Base-by-base conservation (phyloP, 2,888 invertebrate genomes). In the Aethes cnicana region DNA sequence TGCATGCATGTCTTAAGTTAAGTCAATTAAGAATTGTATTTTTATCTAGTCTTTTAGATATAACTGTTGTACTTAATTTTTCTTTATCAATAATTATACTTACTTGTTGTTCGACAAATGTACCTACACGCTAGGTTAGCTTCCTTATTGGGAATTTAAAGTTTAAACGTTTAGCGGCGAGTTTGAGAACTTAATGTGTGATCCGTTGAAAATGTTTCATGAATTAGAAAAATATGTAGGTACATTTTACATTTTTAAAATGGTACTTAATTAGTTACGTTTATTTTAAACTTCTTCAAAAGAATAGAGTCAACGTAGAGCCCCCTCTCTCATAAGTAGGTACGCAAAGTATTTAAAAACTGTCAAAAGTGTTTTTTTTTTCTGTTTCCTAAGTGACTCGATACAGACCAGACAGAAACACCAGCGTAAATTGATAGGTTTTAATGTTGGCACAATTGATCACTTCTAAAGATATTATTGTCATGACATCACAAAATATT, bases 11-110 rank as follows among this genome's bases (percentile, higher is more conserved):
- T 84, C 79, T 76, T 82, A 37, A 28, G 35, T 35, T 50, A 66
- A 75, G 83, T 86, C 84, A 84, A 84, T 85, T 84, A 79, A 64
- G 67, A 70, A 63, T 66, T 66, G 70, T 32, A 37, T 44, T 67
- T 58, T 68, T 69, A 72, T 86, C 87, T 87, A 86, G 87, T 87
- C 87, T 75, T 79, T 82, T 81, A 77, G 80, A 85, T 77, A 83
- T 85, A 82, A 69, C 64, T 63, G 57, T 72, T 64, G 64, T 72
- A 68, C 55, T 66, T 69, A 68, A 58, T 66, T 61, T 61, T 57
- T 55, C 64, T 59, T 60, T 58, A 55, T 17, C 6, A 23, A 39
- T 18, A 23, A 25, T n/a, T 14, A 18, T 5, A 16, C n/a, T 17
- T 28, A 36, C 6, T 39, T 11, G 17, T 37, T 37, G 14, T 25